Base-by-base conservation (phyloP, 1,140 invertebrate species). In the Papilio aristodemus region DNA sequence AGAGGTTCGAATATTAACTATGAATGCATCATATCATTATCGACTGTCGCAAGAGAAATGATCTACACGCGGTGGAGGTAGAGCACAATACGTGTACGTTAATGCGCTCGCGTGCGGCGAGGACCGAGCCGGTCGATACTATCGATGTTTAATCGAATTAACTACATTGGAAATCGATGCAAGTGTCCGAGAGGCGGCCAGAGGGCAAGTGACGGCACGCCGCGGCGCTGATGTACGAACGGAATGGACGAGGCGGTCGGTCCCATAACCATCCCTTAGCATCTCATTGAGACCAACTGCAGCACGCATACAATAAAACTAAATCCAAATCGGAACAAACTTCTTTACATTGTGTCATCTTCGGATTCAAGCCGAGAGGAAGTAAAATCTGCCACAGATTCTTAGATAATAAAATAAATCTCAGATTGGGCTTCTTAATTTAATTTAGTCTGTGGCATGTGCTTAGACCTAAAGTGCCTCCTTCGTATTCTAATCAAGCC, bases 141-240 rank as follows among this genome's bases (percentile, higher is more conserved):
- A 70, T 70, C 59, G 68, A 64, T 59, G 50, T 46, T 57, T 67
- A 70, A 70, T 70, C 69, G 69, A 70, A 70, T 70, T 70, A 70
- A 57, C 25, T 39, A 43, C 69, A 67, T 43, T 22, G 58, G 25
- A 59, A 43, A 59, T 68, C 67, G 67, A 68, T 60, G 22, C 50
- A 43, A 38, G 9, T 14, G 14, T 19, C 2, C 43, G 32, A 10
- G 58, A 8, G 27, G 39, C 27, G 39, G 19, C 54, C 25, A 66
- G 4, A 27, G 32, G 17, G 36, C 43, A 10, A 38, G 46, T 57
- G 46, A 67, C 25, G 36, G 36, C 58, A 22, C 11, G n/a, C 2
- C 36, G 7, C 14, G 17, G 9, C 19, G 7, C 27, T 2, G 27
- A 32, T 46, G 9, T 22, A 50, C 9, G 17, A 50, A 22, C 4